phyloP scores from a whole-genome alignment of 1,140 invertebrate genomes.

The Drosophila jambulina region DNA sequence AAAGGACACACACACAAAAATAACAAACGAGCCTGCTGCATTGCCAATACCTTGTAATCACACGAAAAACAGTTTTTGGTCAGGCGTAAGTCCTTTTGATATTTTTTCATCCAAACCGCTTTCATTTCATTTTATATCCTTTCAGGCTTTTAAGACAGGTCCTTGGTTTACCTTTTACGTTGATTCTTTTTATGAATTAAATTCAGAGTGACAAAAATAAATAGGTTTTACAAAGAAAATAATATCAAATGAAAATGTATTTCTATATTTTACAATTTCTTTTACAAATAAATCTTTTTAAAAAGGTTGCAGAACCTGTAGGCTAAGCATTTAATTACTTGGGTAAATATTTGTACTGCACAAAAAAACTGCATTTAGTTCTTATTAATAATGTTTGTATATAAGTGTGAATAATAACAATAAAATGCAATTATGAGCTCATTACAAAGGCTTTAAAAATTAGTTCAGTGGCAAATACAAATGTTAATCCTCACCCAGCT shows the following conservation, averaged over 20 bases:
- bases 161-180: background rate
- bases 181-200: background rate
- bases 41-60: slow-evolving; percentile 34
- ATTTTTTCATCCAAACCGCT: slow-evolving; percentile 27
- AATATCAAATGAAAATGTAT: background rate
- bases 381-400: background rate
- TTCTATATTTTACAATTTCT: background rate
- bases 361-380: background rate
- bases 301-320: background rate
- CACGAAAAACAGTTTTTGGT: slow-evolving; percentile 36
- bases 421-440: background rate
- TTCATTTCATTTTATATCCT: slow-evolving; percentile 22
- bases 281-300: background rate
- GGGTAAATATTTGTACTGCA: slow-evolving; percentile 1
- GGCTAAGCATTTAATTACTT: slow-evolving; percentile 17
- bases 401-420: background rate
- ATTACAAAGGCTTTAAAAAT: background rate
- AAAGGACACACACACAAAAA: background rate
- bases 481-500: background rate
- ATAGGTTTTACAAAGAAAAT: background rate
- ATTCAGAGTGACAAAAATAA: background rate
- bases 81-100: slow-evolving; percentile 51
- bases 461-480: background rate
- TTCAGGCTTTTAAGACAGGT: background rate
- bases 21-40: slow-evolving; percentile 12